Conservation (phyloP, 2,797 vertebrate species). For the Darevskia mixta region DNA sequence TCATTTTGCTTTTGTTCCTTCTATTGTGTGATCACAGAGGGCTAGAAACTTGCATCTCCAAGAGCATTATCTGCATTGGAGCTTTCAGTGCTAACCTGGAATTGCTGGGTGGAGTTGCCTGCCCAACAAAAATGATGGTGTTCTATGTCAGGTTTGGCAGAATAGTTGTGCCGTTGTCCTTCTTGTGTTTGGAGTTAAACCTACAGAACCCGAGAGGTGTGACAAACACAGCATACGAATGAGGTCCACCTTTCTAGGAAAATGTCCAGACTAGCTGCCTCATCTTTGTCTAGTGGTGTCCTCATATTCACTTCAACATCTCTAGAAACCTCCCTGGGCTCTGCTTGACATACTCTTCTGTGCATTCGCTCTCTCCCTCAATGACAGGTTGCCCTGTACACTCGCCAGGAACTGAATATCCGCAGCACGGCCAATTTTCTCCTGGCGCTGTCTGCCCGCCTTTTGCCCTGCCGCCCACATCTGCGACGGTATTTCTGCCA, state of each 20-base stretch:
- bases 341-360: no score
- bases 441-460: conserved; percentile 84
- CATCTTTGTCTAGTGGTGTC: neutral
- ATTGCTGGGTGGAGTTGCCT: neutral
- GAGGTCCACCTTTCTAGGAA: neutral
- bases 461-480: conserved; percentile 80
- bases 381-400: conserved; percentile 80
- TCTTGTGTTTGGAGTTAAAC: neutral
- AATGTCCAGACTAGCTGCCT: neutral
- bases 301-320: neutral
- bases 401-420: conserved; percentile 89
- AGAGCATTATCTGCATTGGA: neutral
- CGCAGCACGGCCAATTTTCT: conserved; percentile 87
- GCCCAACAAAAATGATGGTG: neutral
- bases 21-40: neutral
- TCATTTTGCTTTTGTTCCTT: no score
- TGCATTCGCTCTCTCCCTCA: neutral
- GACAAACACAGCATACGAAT: neutral
- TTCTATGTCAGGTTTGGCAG: neutral
- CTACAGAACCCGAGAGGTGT: neutral
- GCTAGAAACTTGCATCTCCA: neutral
- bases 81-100: neutral
- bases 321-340: neutral
- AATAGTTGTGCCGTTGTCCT: neutral
- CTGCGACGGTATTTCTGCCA: conserved; percentile 88